phyloP scores from a whole-genome alignment of 2,888 invertebrate genomes.

The Helleia helle region DNA sequence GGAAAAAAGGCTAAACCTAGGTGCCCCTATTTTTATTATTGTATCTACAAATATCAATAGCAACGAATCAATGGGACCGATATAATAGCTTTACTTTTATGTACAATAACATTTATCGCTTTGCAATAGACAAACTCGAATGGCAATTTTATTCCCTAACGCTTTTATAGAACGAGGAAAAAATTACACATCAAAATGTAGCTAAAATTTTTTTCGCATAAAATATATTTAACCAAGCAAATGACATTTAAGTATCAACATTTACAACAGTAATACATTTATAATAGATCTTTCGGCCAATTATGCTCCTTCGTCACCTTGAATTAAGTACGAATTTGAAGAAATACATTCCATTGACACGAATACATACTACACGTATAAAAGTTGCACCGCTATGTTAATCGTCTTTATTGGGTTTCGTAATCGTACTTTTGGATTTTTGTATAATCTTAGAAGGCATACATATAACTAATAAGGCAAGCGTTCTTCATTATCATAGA shows the following conservation, averaged over 20 bases:
- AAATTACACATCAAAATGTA: constrained; percentile 14
- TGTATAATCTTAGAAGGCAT: constrained; percentile 10
- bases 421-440: constrained; percentile 5
- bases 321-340: background rate
- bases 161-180: background rate
- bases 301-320: background rate
- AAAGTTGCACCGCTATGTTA: background rate
- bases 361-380: background rate
- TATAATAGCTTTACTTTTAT: constrained; percentile 9
- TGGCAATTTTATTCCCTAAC: background rate
- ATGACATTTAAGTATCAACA: constrained; percentile 11
- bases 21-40: constrained; percentile 13
- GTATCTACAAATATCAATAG: constrained; percentile 12
- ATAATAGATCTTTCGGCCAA: background rate
- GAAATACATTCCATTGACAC: background rate
- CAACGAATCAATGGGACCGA: constrained; percentile 2
- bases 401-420: background rate
- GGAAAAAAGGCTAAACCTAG: constrained; percentile 10
- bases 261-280: background rate
- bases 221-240: constrained; percentile 15
- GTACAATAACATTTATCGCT: constrained; percentile 7
- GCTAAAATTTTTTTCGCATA: constrained; percentile 13
- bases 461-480: constrained; percentile 23
- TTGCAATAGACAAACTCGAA: background rate
- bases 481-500: constrained; percentile 23